A percentile compares a stretch with the other conserved stretches of the same genome.
Conservation (phyloP, 2,113 vertebrate species). For the Nothoprocta pentlandii region DNA sequence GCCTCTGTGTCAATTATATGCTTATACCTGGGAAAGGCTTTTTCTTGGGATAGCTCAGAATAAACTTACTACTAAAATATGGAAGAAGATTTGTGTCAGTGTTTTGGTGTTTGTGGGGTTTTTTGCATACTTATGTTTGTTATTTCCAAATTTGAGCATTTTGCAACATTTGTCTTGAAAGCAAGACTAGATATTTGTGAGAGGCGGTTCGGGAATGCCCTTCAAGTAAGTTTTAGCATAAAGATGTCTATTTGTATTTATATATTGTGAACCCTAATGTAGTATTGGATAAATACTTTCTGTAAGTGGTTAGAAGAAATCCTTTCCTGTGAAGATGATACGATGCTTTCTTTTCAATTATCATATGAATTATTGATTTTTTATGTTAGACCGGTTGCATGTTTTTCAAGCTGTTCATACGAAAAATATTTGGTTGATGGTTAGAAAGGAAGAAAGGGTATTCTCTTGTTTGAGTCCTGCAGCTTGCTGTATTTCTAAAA, state of each 20-base stretch:
- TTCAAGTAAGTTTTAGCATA: not conserved
- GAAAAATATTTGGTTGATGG: not conserved
- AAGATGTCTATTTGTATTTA: too few species aligned
- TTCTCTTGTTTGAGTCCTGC: not conserved
- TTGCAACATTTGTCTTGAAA: not conserved
- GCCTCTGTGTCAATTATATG: accelerated
- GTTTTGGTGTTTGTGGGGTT: not conserved
- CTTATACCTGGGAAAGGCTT: not conserved
- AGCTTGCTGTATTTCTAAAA: not conserved
- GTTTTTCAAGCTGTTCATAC: not conserved
- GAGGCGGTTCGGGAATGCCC: not conserved
- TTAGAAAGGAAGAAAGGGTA: not conserved
- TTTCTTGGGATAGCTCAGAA: not conserved
- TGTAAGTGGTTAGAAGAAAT: not conserved
- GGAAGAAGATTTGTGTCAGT: not conserved
- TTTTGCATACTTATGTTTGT: not conserved
- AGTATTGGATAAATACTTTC: not conserved
- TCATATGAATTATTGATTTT: not conserved
- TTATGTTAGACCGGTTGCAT: not conserved
- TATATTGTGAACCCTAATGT: not conserved
- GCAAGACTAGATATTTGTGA: not conserved
- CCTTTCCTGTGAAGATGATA: not conserved
- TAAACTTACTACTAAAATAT: not conserved
- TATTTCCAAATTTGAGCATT: not conserved
- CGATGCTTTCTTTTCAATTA: not conserved